Evolutionary conservation across 2,797 vertebrate species (phyloP).

Genomic region (Poeciliopsis infans): DNA sequence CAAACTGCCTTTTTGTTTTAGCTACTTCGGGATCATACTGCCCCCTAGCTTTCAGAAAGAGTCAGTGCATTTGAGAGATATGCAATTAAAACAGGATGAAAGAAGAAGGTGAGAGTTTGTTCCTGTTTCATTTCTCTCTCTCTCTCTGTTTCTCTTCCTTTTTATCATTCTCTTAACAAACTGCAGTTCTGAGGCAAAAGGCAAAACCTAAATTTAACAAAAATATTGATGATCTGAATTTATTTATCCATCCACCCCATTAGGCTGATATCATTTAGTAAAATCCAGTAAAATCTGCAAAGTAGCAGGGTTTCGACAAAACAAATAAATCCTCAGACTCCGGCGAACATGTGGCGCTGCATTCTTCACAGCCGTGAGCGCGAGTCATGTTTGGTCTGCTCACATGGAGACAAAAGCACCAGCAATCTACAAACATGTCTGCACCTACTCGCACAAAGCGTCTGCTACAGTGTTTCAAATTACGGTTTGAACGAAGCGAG

Average conservation of each 20-base stretch:
- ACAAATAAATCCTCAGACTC: neutral
- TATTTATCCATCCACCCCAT: neutral
- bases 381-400: neutral
- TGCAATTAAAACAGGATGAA: neutral
- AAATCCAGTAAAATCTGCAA: neutral
- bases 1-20: too few relatives aligned
- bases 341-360: neutral
- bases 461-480: neutral
- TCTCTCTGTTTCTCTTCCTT: neutral
- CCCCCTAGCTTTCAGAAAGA: constrained; percentile 53
- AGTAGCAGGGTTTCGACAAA: neutral
- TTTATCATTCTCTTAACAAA: neutral
- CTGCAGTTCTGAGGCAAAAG: neutral
- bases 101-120: neutral
- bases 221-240: neutral
- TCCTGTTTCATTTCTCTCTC: neutral
- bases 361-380: neutral
- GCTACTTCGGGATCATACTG: constrained; percentile 44
- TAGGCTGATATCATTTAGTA: neutral
- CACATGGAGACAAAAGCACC: constrained; percentile 1
- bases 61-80: neutral
- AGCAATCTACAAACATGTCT: neutral
- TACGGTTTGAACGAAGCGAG: neutral
- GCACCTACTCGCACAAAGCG: neutral
- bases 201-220: neutral